Base-by-base conservation (phyloP, 2,797 vertebrate species). In the Sitta carolinensis region DNA sequence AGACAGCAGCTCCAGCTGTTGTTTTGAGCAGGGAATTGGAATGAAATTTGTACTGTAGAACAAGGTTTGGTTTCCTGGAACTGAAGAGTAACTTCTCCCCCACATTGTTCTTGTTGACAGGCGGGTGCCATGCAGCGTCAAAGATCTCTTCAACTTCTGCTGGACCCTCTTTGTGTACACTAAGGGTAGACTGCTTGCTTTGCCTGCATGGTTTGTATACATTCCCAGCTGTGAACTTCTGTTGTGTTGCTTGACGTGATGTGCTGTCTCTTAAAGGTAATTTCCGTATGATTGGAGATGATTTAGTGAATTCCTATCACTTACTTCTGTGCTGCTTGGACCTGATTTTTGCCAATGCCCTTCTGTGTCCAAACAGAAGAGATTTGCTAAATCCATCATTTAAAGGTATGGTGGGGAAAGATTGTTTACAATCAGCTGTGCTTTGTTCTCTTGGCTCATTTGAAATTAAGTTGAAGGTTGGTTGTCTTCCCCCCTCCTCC, bases 301-400 rank as follows among this genome's bases (percentile, higher is more conserved):
- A 99, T 98, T 98, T 99, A 97, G 99, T 99, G 94, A 99, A 99
- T 97, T 99, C 99, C 38, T 99, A 99, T 96, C 99, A 99, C 97
- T 98, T 99, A 88, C 98, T 99, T 97, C 98, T 99, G 77, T 99
- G 99, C 98, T 99, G 99, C 96, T 97, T 99, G 98, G 99, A 99
- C 97, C 95, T 99, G 96, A 98, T 99, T 96, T 99, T 99, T 97
- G 98, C 98, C 57, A 99, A 99, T 95, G 98, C 98, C 63, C 95
- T 99, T 88, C 97, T 98, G 63, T 99, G 99, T 84, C 85, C 98
- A 89, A 98, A 99, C 97, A 98, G 98, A 96, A 98, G 97, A 97
- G 99, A 99, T 72, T 98, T 99, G 95, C 97, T 99, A 92, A 99
- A 99, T 97, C 98, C 98, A 1, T 94, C 97, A 0, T 99, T 99